Evolutionary conservation across 2,888 invertebrate genomes (phyloP).

Genomic region (Synanthedon andrenaeformis): DNA sequence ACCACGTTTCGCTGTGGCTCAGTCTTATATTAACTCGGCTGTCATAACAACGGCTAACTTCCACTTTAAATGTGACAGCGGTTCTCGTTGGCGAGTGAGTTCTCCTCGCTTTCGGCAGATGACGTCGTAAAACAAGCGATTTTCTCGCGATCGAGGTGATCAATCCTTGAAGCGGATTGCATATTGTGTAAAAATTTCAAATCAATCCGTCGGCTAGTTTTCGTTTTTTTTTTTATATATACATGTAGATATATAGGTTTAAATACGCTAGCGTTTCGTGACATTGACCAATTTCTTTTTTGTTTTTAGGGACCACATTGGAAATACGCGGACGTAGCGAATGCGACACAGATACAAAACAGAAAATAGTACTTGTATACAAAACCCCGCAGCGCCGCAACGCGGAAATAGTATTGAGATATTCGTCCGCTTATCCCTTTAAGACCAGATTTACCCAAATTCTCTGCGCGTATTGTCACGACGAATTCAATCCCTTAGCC

Average conservation of each 20-base stretch:
- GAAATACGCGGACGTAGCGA: slow-evolving; percentile 52
- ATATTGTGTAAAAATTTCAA: too few relatives aligned
- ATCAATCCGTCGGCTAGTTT: too few relatives aligned
- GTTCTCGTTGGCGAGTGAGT: too few relatives aligned
- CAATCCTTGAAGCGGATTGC: too few relatives aligned
- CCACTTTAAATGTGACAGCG: too few relatives aligned
- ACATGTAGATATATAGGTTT: not conserved
- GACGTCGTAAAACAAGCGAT: too few relatives aligned
- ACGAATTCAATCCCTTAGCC: slow-evolving; percentile 37
- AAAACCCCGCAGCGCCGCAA: slow-evolving; percentile 59
- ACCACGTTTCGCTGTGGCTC: too few relatives aligned
- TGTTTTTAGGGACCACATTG: slow-evolving; percentile 63
- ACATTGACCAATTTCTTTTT: slow-evolving; percentile 58
- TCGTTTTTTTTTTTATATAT: too few relatives aligned
- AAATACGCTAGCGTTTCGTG: slow-evolving; percentile 1
- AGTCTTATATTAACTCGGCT: too few relatives aligned
- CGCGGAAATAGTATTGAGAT: slow-evolving; percentile 50
- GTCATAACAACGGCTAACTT: too few relatives aligned
- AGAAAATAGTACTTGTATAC: slow-evolving; percentile 58
- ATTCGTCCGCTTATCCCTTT: slow-evolving; percentile 56
- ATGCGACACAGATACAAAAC: slow-evolving; percentile 42
- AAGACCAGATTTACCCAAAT: slow-evolving; percentile 58
- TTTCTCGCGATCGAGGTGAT: too few relatives aligned
- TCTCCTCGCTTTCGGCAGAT: too few relatives aligned
- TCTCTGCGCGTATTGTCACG: slow-evolving; percentile 53